phyloP scores from a whole-genome alignment of 1,140 invertebrate genomes.

The Anthonomus grandis region DNA sequence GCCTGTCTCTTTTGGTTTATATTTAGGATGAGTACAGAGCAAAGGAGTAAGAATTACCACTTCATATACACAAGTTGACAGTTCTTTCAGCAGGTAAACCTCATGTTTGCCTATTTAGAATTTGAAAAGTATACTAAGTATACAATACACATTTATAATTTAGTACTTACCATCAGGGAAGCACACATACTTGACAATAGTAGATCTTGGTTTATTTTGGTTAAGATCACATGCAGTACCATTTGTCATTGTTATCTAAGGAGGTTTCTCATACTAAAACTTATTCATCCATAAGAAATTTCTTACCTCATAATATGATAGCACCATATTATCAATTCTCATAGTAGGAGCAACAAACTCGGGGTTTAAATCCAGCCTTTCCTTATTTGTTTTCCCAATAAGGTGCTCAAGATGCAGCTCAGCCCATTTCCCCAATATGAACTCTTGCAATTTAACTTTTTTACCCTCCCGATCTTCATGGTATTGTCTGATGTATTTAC shows the following conservation, averaged over 20 bases:
- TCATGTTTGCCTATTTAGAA: constrained; percentile 67
- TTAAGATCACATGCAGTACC: constrained; percentile 92
- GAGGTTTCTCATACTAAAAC: neutral
- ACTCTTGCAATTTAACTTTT: constrained; percentile 77
- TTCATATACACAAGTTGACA: constrained; percentile 92
- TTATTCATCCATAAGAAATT: neutral
- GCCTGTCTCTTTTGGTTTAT: constrained; percentile 76
- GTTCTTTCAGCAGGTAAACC: constrained; percentile 90
- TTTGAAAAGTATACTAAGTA: neutral
- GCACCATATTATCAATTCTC: constrained; percentile 80
- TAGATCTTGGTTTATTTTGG: constrained; percentile 71
- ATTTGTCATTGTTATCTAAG: constrained; percentile 63
- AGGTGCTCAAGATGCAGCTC: constrained; percentile 52
- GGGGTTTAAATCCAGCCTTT: constrained; percentile 52
- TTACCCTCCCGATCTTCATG: constrained; percentile 92
- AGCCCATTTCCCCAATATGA: constrained; percentile 74
- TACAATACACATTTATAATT: neutral
- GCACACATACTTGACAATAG: constrained; percentile 81
- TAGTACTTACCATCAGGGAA: constrained; percentile 60
- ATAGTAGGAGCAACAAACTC: constrained; percentile 56
- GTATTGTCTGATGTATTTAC: constrained; percentile 84
- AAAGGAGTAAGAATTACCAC: constrained; percentile 80
- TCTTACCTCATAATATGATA: constrained; percentile 74
- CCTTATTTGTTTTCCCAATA: constrained; percentile 55
- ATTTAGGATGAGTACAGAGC: constrained; percentile 85